Base-by-base conservation (phyloP, 2,113 vertebrate species). In the Melanotaenia duboulayi region DNA sequence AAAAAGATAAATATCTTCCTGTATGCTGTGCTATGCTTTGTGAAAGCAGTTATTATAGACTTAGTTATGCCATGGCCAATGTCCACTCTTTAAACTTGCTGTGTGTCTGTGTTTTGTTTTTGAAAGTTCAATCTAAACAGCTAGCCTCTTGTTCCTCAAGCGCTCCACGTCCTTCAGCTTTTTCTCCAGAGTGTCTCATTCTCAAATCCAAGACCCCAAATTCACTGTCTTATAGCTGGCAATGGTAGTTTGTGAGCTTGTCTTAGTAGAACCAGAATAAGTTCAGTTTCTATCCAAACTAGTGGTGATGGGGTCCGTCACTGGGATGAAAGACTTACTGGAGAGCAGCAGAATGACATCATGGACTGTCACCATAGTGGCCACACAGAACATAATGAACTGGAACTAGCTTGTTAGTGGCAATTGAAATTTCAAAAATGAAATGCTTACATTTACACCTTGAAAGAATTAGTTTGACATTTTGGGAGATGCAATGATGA, bases 41-140 rank as follows among this genome's bases (percentile, higher is more conserved):
- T 90, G 86, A 90, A 93, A 91, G 90, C 91, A 92, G 91, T 93
- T 92, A 87, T 68, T 87, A 84, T 92, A 88, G 80, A 90, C 69
- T 69, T 91, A 78, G 87, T 74, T 76, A 65, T 75, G 69, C 83
- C 80, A 79, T 74, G 85, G 87, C 83, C 55, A 67, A 80, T 66
- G 54, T 82, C 64, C 74, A 78, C 72, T 44, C 61, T 65, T 57
- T 55, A 55, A 50, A 32, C 46, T 67, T 20, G 23, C 17, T 24
- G 5, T 44, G 28, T 42, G 59, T 55, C 46, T 14, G 20, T 51
- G 32, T 76, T 66, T 67, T 52, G 20, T 48, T 61, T n/a, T 67
- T 62, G 50, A 28, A 61, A 20, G 20, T 58, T 58, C 44, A 46
- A 4, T 22, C 11, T 49, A 35, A 37, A 42, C 66, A 69, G 25